phyloP scores from a whole-genome alignment of 2,888 invertebrate genomes.

The Volucella zonaria region DNA sequence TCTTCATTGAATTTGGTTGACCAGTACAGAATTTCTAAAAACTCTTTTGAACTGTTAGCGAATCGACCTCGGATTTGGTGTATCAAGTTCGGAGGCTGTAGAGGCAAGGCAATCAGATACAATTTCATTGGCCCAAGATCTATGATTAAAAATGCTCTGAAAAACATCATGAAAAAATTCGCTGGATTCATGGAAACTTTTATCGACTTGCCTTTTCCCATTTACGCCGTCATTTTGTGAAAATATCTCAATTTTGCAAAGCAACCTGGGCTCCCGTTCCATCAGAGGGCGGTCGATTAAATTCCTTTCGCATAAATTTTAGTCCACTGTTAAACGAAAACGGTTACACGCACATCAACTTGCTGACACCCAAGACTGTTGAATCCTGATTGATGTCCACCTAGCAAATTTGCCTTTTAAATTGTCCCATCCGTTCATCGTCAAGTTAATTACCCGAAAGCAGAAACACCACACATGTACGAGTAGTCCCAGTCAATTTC shows the following conservation, averaged over 20 bases:
- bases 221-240: background rate
- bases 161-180: too few species aligned
- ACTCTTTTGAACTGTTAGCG: too few species aligned
- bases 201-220: background rate
- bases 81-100: too few species aligned
- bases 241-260: constrained; percentile 53
- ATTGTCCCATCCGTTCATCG: constrained; percentile 53
- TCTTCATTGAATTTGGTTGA: too few species aligned
- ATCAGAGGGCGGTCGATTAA: constrained; percentile 3
- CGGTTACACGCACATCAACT: constrained; percentile 28
- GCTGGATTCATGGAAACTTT: too few species aligned
- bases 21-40: too few species aligned
- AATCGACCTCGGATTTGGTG: too few species aligned
- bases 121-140: too few species aligned
- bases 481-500: background rate
- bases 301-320: constrained; percentile 32
- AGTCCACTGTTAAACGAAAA: constrained; percentile 22
- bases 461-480: constrained; percentile 46
- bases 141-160: too few species aligned
- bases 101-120: too few species aligned
- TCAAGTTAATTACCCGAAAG: constrained; percentile 57
- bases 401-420: constrained; percentile 59
- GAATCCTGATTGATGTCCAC: constrained; percentile 48
- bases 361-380: constrained; percentile 28
- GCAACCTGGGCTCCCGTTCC: constrained; percentile 1